Conservation (phyloP, 2,113 vertebrate genomes). For the Chunga burmeisteri region DNA sequence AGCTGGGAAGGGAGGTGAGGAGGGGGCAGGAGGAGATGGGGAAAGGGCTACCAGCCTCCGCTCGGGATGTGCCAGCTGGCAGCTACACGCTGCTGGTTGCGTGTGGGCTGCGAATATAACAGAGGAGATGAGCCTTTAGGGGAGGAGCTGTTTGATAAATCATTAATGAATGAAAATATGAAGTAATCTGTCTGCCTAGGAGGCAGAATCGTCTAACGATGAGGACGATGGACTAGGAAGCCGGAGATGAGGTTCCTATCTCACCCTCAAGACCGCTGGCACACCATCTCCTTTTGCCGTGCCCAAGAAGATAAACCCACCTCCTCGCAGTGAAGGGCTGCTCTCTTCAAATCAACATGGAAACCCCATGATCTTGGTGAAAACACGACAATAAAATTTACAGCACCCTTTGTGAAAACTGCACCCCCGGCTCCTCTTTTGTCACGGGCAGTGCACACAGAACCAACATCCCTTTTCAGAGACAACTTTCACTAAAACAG, state of each 20-base stretch:
- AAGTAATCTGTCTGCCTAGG: slow-evolving; percentile 54
- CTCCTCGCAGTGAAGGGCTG: not conserved
- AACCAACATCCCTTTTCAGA: not conserved
- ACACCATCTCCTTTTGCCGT: not conserved
- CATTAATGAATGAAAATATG: slow-evolving; percentile 62
- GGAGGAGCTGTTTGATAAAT: slow-evolving; percentile 53
- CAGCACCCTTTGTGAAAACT: not conserved
- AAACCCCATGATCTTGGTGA: not conserved
- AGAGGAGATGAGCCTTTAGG: slow-evolving; percentile 48
- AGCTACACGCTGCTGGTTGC: not conserved
- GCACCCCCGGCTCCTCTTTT: not conserved
- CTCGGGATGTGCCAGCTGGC: slow-evolving; percentile 7
- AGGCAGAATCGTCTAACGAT: slow-evolving; percentile 17
- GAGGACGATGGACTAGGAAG: not conserved
- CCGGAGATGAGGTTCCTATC: not conserved
- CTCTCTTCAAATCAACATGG: not conserved
- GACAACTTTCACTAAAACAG: not conserved
- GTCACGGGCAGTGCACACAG: not conserved
- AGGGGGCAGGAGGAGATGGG: not conserved
- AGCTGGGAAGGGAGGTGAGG: not conserved
- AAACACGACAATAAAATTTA: not conserved
- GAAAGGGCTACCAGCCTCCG: not conserved
- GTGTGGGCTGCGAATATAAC: slow-evolving; percentile 9
- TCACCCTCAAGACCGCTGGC: not conserved
- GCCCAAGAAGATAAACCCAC: fast-evolving